These are phyloP conservation scores for Anastrepha ludens DNA, from an alignment of 1,140 invertebrate genomes.

Conservation along the genomic window DNA sequence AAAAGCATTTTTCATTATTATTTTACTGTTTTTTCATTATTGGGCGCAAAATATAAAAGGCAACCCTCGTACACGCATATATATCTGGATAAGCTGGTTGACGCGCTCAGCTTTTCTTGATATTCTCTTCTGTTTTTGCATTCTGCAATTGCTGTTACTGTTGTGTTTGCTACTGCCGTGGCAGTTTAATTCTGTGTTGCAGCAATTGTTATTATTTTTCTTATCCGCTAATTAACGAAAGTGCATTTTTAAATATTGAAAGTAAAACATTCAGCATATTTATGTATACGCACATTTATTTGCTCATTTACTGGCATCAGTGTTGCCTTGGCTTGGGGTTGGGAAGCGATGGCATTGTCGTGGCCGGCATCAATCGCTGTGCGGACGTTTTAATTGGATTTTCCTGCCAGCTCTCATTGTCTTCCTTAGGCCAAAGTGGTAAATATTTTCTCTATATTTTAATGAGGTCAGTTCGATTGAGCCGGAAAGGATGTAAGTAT, in stretches of 20 bases:
- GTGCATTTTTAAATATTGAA: conserved; percentile 36
- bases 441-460: conserved; percentile 22
- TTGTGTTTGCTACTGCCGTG: neutral
- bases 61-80: neutral
- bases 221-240: conserved; percentile 50
- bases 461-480: neutral
- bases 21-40: too few species aligned
- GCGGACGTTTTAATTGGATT: conserved; percentile 37
- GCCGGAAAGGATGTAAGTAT: neutral
- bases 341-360: neutral
- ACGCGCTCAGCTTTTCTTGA: neutral
- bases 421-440: neutral
- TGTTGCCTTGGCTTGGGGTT: neutral
- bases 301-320: neutral
- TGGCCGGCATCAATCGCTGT: conserved; percentile 14
- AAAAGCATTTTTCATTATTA: too few species aligned
- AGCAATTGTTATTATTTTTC: conserved; percentile 31
- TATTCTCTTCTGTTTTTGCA: neutral
- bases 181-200: neutral
- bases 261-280: conserved; percentile 19
- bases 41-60: too few species aligned
- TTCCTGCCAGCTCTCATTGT: neutral
- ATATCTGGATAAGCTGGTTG: neutral
- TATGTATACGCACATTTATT: neutral
- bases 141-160: neutral